Evolutionary conservation across 2,888 invertebrate genomes (phyloP).

Genomic region (Camponotus fellah): DNA sequence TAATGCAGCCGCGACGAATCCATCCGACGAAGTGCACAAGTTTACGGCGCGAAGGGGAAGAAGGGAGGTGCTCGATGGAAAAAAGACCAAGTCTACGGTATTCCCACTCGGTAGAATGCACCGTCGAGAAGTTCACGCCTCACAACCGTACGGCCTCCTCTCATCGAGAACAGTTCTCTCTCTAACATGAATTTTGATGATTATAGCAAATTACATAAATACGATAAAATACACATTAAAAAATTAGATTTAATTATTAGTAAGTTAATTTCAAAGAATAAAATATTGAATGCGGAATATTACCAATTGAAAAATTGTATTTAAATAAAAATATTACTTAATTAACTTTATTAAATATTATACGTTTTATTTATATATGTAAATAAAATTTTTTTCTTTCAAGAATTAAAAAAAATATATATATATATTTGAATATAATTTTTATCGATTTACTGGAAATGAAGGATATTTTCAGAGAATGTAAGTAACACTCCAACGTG

Average conservation of each 20-base stretch:
- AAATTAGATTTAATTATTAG: constrained; percentile 10
- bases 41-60: constrained; percentile 37
- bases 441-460: neutral
- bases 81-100: constrained; percentile 14
- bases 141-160: constrained; percentile 18
- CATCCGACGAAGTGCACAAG: constrained; percentile 56
- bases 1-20: constrained; percentile 68
- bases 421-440: neutral
- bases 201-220: constrained; percentile 30
- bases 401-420: neutral
- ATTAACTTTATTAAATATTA: neutral
- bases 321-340: neutral
- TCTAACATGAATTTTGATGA: constrained; percentile 29
- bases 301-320: neutral
- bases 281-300: neutral
- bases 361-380: neutral
- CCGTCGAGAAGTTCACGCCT: constrained; percentile 51
- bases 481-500: neutral
- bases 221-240: neutral
- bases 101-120: constrained; percentile 44
- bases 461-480: neutral
- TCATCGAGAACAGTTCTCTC: constrained; percentile 16
- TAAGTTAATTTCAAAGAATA: neutral
- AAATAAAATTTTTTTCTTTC: neutral
- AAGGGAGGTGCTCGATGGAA: constrained; percentile 24